Percentiles rank a stretch among this genome's conserved stretches.
Evolutionary conservation across 2,797 vertebrate species (phyloP).

Genomic region (Botia kubotai): DNA sequence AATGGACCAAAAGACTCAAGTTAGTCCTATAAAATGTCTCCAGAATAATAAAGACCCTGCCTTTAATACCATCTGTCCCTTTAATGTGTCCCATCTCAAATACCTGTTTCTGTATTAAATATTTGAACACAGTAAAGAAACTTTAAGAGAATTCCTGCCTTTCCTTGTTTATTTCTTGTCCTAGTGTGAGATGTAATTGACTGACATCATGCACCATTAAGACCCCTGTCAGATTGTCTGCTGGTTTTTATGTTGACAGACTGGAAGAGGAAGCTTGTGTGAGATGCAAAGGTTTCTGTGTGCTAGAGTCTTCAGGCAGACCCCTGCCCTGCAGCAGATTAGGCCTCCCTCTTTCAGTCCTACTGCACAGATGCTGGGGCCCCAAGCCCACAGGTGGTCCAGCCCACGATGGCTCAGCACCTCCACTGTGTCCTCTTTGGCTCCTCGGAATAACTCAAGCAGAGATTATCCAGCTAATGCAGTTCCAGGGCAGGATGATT

Average conservation of each 20-base stretch:
- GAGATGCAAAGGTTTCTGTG: slow-evolving; percentile 78
- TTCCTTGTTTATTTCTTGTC: no score
- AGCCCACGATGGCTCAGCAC: slow-evolving; percentile 71
- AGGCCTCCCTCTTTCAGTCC: not conserved
- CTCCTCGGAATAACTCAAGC: slow-evolving; percentile 63
- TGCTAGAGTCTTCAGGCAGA: slow-evolving; percentile 65
- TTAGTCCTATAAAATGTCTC: no score
- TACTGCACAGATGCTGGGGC: not conserved
- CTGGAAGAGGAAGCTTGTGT: slow-evolving; percentile 27
- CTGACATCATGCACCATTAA: no score
- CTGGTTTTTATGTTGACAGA: slow-evolving; percentile 22
- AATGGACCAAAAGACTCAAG: no score
- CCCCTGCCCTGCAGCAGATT: slow-evolving; percentile 24
- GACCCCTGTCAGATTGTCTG: no score
- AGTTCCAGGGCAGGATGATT: slow-evolving; percentile 43
- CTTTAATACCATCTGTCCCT: no score
- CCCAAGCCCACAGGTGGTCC: not conserved
- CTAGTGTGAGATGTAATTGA: no score
- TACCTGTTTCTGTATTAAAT: no score
- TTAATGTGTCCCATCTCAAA: no score
- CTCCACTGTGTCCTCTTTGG: slow-evolving; percentile 58
- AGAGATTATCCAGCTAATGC: slow-evolving; percentile 29
- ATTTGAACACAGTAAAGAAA: no score
- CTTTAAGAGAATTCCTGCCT: no score
- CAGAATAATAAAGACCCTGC: no score